A percentile compares a stretch with the other conserved stretches of the same genome.
Conservation (phyloP, 2,888 invertebrate genomes). For the Erebia epiphron region DNA sequence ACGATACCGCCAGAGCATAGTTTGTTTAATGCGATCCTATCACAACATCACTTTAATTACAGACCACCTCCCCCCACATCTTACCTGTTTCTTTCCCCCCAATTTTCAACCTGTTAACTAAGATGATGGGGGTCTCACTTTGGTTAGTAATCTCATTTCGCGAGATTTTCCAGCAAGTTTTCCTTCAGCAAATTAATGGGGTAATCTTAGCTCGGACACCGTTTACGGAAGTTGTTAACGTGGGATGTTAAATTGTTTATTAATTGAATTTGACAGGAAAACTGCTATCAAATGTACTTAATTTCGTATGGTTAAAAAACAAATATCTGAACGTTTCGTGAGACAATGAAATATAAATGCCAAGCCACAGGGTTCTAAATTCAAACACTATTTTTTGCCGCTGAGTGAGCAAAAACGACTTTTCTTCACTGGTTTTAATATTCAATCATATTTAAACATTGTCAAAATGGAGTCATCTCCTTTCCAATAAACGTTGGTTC, state of each 20-base stretch:
- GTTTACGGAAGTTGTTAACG: not conserved
- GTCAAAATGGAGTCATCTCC: too few species aligned
- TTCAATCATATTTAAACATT: too few species aligned
- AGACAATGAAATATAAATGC: too few species aligned
- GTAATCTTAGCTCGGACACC: conserved; percentile 22
- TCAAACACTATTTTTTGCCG: too few species aligned
- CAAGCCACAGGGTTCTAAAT: too few species aligned
- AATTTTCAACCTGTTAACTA: conserved; percentile 55
- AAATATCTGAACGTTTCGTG: too few species aligned
- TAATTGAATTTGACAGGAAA: not conserved
- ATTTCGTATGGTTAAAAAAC: too few species aligned
- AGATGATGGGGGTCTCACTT: conserved; percentile 45
- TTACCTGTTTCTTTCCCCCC: conserved; percentile 28
- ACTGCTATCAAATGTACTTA: not conserved
- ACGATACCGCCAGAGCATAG: conserved; percentile 12
- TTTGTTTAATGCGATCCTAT: conserved; percentile 28
- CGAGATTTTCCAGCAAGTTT: conserved; percentile 25
- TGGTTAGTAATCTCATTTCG: conserved; percentile 26
- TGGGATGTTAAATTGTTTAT: conserved; percentile 8
- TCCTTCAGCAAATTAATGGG: conserved; percentile 21
- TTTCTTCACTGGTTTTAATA: too few species aligned
- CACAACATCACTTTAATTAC: conserved; percentile 40
- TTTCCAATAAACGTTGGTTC: too few species aligned
- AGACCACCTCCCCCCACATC: conserved; percentile 24
- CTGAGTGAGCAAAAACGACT: too few species aligned